phyloP scores from a whole-genome alignment of 2,888 invertebrate genomes.

The Synergus laeviventris region DNA sequence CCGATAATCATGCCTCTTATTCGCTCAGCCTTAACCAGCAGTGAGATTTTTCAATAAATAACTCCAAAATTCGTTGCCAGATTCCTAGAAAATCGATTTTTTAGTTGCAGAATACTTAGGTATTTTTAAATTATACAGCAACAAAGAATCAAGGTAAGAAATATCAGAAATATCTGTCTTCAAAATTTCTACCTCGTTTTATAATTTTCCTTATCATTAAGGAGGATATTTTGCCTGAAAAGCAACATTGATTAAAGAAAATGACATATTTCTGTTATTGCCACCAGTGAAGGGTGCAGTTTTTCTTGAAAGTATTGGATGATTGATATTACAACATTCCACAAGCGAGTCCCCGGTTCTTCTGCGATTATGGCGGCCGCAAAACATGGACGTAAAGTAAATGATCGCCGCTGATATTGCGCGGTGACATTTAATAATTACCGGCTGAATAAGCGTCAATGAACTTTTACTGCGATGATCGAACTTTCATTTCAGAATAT shows the following conservation, averaged over 20 bases:
- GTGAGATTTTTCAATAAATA: constrained; percentile 8
- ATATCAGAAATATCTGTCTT: too few relatives aligned
- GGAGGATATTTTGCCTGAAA: background rate
- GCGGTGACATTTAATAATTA: constrained; percentile 36
- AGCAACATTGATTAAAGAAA: background rate
- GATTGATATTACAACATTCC: constrained; percentile 42
- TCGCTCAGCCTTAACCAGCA: constrained; percentile 34
- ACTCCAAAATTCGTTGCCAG: background rate
- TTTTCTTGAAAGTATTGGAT: constrained; percentile 35
- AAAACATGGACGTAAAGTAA: constrained; percentile 20
- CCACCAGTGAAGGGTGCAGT: constrained; percentile 1
- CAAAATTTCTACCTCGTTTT: background rate
- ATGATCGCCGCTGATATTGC: constrained; percentile 22
- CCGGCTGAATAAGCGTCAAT: constrained; percentile 19
- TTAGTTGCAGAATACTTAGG: background rate
- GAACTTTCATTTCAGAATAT: background rate
- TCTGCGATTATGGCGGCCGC: constrained; percentile 19
- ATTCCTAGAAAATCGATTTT: background rate
- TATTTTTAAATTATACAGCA: background rate
- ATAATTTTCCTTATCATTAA: background rate
- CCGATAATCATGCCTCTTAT: constrained; percentile 57
- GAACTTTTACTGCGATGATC: constrained; percentile 17
- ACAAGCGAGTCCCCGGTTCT: constrained; percentile 27
- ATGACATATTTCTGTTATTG: background rate
- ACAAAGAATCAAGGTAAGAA: too few relatives aligned